Evolutionary conservation across 2,113 vertebrate species (phyloP), one percentile per base, ranked within the genome.

Genomic region (Pontoporia blainvillei): DNA sequence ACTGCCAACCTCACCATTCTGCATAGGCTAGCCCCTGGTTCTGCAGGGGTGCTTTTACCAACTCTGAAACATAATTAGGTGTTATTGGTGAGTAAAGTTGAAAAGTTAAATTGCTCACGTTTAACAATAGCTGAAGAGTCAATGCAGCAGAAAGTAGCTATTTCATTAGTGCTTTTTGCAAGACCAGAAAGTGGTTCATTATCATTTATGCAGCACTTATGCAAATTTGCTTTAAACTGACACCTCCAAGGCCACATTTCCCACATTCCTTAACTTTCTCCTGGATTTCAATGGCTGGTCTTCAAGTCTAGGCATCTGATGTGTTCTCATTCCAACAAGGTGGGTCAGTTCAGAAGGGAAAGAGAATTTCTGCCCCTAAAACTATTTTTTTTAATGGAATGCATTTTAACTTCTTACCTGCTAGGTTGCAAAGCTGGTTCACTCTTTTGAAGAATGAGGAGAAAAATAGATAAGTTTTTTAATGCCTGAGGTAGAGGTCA

Each of bases 91-190:
- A 97, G 94, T 95, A 96, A 97, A 64, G 10, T 90, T 94, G 98
- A 96, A 97, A 97, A 98, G 89, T 96, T 88, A 98, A 90, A 46
- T 73, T 90, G 94, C 85, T 96, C 95, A 91, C 2, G n/a, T 97
- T 97, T 96, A 97, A 86, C 89, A 97, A 93, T n/a, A 96, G 79
- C n/a, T 34, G 57, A 97, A 95, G 79, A 97, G 91, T 91, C 93
- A 96, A 96, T 96, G 79, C 71, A 92, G 89, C 66, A 97, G 95
- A 97, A 97, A 86, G 84, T 1, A 84, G 64, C 94, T 21, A 96
- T 98, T 97, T 97, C 86, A 91, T 97, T 96, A 97, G 75, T 18
- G 84, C 9, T 94, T 97, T 98, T 96, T 97, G 73, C 92, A 97
- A 97, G 89, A 96, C 23, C 13, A 49, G 81, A 96, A 95, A 89